phyloP scores from a whole-genome alignment of 1,140 invertebrate genomes.

The Pseudoatta argentina region DNA sequence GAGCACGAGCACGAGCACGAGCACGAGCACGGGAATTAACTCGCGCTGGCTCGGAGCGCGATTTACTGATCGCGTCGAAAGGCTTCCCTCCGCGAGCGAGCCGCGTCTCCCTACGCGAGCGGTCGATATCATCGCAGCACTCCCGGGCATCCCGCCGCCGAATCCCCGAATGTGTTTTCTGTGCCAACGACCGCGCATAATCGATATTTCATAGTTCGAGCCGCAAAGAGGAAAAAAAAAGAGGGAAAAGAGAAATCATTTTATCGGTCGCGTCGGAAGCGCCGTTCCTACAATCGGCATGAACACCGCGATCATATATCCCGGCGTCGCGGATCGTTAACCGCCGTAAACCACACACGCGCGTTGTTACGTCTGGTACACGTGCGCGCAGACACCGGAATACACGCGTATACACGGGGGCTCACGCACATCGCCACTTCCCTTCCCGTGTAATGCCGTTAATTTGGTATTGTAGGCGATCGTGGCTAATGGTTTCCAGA shows the following conservation, averaged over 20 bases:
- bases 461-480: conserved; percentile 63
- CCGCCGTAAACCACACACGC: conserved; percentile 35
- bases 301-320: conserved; percentile 26
- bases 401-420: neutral
- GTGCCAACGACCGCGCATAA: conserved; percentile 59
- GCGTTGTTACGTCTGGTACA: neutral
- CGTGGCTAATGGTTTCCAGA: conserved; percentile 59
- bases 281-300: conserved; percentile 51
- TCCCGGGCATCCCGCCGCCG: conserved; percentile 42
- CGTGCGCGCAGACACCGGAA: neutral
- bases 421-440: conserved; percentile 40
- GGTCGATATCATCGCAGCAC: conserved; percentile 55
- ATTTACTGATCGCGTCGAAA: conserved; percentile 32
- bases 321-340: conserved; percentile 58
- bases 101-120: conserved; percentile 26
- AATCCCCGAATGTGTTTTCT: conserved; percentile 54
- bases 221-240: neutral
- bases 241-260: conserved; percentile 40
- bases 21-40: neutral
- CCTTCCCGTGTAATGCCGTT: conserved; percentile 58
- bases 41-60: neutral
- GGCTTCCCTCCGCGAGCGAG: neutral
- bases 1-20: neutral
- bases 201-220: conserved; percentile 49
- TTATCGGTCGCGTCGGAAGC: conserved; percentile 52